phyloP scores from a whole-genome alignment of 2,888 invertebrate species.

The Baronia brevicornis region DNA sequence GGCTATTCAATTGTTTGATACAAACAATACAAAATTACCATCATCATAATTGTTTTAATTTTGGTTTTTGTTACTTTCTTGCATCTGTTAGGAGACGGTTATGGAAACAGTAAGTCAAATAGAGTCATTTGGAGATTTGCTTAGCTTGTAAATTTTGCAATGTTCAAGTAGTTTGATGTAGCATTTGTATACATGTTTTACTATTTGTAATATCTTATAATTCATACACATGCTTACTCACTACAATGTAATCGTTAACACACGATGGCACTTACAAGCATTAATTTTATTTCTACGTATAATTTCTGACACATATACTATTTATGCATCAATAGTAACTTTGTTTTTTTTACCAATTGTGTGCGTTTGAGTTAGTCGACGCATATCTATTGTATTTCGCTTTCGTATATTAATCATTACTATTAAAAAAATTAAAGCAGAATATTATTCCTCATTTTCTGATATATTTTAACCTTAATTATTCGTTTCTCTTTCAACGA shows the following conservation, averaged over 20 bases:
- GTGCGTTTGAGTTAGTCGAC: conserved; percentile 1
- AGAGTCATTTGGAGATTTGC: conserved; percentile 64
- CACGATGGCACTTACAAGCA: conserved; percentile 13
- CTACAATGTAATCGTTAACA: conserved; percentile 18
- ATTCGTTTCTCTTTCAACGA: too few species aligned
- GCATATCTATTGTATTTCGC: conserved; percentile 6
- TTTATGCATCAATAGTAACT: conserved; percentile 4
- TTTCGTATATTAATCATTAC: too few species aligned
- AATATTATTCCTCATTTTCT: too few species aligned
- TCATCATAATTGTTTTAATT: conserved; percentile 62
- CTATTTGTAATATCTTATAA: conserved; percentile 28
- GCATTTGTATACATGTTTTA: conserved; percentile 28
- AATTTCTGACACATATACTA: conserved; percentile 11
- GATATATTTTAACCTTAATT: too few species aligned
- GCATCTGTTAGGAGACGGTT: conserved; percentile 76
- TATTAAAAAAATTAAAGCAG: too few species aligned
- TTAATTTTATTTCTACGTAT: too few species aligned
- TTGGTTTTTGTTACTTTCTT: conserved; percentile 69
- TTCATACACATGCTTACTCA: conserved; percentile 27
- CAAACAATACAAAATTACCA: conserved; percentile 38
- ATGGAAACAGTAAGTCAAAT: conserved; percentile 74
- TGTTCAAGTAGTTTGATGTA: conserved; percentile 41
- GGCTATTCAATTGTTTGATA: conserved; percentile 33
- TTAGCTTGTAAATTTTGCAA: conserved; percentile 56
- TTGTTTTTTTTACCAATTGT: conserved; percentile 2